Evolutionary conservation across 2,888 invertebrate species (phyloP).

Genomic region (Andrena bucephala): DNA sequence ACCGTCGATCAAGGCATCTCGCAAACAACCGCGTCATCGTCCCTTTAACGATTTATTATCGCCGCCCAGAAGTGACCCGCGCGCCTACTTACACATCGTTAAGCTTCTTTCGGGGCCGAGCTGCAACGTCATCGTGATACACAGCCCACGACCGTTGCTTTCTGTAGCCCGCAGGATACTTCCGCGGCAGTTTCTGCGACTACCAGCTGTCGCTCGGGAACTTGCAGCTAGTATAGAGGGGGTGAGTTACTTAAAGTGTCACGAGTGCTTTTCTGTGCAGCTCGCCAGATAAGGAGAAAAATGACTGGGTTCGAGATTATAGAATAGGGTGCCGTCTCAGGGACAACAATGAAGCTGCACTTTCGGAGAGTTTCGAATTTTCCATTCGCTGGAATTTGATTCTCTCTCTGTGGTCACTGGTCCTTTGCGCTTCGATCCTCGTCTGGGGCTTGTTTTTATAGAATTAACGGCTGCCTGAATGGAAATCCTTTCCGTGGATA

Average conservation of each 20-base stretch:
- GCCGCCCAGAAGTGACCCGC: conserved; percentile 53
- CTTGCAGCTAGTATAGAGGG: background rate
- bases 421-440: conserved; percentile 23
- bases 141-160: conserved; percentile 50
- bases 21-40: conserved; percentile 69
- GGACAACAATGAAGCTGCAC: conserved; percentile 15
- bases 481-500: background rate
- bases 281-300: conserved; percentile 27
- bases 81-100: conserved; percentile 64
- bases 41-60: conserved; percentile 69
- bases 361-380: conserved; percentile 25
- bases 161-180: conserved; percentile 14
- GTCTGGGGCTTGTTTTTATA: conserved; percentile 44
- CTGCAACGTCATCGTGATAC: conserved; percentile 69
- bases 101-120: conserved; percentile 51
- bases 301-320: conserved; percentile 12
- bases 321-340: conserved; percentile 14
- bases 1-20: conserved; percentile 58
- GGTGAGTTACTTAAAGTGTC: conserved; percentile 50
- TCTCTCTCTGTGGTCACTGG: conserved; percentile 8
- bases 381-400: conserved; percentile 1
- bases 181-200: conserved; percentile 43
- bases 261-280: conserved; percentile 19
- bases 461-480: conserved; percentile 32
- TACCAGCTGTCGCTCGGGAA: conserved; percentile 58